phyloP scores from a whole-genome alignment of 2,888 invertebrate species.

The Clitarchus hookeri region DNA sequence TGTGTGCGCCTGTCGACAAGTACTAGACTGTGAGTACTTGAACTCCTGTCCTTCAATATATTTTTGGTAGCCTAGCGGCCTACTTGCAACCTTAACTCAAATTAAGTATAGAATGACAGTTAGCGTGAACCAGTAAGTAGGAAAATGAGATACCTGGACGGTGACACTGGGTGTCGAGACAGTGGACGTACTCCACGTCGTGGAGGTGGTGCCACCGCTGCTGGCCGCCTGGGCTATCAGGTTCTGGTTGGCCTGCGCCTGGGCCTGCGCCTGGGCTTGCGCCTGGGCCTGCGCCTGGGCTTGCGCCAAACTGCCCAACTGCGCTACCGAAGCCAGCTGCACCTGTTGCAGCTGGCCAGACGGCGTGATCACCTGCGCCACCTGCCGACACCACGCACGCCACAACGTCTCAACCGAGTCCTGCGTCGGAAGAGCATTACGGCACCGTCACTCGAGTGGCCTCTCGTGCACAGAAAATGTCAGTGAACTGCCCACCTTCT shows the following conservation, averaged over 20 bases:
- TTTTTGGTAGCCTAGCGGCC: too few relatives aligned
- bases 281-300: slow-evolving; percentile 51
- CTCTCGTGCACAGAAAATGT: too few relatives aligned
- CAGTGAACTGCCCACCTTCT: too few relatives aligned
- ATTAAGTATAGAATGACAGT: too few relatives aligned
- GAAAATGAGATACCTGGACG: slow-evolving; percentile 48
- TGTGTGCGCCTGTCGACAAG: too few relatives aligned
- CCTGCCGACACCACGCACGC: slow-evolving; percentile 55
- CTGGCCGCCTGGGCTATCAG: slow-evolving; percentile 36
- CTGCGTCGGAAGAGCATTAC: too few relatives aligned
- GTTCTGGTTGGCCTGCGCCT: slow-evolving; percentile 40
- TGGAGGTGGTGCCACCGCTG: slow-evolving; percentile 43
- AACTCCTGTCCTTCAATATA: too few relatives aligned
- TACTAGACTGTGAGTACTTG: too few relatives aligned
- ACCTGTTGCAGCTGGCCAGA: slow-evolving; percentile 89
- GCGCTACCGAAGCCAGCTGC: slow-evolving; percentile 72
- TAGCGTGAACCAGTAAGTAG: too few relatives aligned
- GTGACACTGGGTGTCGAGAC: slow-evolving; percentile 53
- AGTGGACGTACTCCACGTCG: slow-evolving; percentile 48
- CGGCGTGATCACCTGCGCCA: slow-evolving; percentile 85
- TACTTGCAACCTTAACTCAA: too few relatives aligned
- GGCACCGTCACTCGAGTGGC: too few relatives aligned
- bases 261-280: slow-evolving; percentile 45
- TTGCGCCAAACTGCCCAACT: slow-evolving; percentile 46
- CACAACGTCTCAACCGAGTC: too few relatives aligned